phyloP scores from a whole-genome alignment of 1,140 invertebrate genomes.

The Pomacea maculata region DNA sequence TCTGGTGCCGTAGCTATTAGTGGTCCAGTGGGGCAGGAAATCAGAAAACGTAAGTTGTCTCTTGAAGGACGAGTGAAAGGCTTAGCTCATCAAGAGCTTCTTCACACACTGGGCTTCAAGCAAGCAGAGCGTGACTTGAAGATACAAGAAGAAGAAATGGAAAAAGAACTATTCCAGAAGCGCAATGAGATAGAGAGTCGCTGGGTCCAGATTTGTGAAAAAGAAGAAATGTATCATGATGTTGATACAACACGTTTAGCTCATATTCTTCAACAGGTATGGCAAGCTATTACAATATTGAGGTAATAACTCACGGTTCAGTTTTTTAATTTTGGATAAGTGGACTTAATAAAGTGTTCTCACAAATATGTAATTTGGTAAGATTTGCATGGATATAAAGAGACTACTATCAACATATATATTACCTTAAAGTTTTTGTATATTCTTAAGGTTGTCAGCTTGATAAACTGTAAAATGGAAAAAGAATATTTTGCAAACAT shows the following conservation, averaged over 20 bases:
- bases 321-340: no score
- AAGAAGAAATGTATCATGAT: slow-evolving; percentile 45
- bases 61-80: slow-evolving; percentile 43
- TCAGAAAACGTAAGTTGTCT: slow-evolving; percentile 34
- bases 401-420: no score
- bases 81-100: slow-evolving; percentile 50
- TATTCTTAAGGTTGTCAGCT: no score
- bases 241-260: slow-evolving; percentile 34
- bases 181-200: slow-evolving; percentile 39
- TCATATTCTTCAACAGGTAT: slow-evolving; percentile 40
- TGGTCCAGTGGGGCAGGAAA: slow-evolving; percentile 32
- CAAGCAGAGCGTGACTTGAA: slow-evolving; percentile 37
- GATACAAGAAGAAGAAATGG: slow-evolving; percentile 41
- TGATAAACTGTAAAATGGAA: background rate
- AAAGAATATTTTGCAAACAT: background rate
- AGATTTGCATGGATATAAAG: no score
- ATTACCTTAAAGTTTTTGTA: no score
- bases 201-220: slow-evolving; percentile 37
- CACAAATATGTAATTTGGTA: no score
- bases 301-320: no score
- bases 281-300: background rate
- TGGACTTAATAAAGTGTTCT: no score
- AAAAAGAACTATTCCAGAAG: slow-evolving; percentile 42
- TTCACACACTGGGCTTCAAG: slow-evolving; percentile 34
- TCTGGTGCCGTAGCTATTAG: slow-evolving; percentile 19